phyloP scores from a whole-genome alignment of 2,113 vertebrate species.

The Myiozetetes cayanensis region DNA sequence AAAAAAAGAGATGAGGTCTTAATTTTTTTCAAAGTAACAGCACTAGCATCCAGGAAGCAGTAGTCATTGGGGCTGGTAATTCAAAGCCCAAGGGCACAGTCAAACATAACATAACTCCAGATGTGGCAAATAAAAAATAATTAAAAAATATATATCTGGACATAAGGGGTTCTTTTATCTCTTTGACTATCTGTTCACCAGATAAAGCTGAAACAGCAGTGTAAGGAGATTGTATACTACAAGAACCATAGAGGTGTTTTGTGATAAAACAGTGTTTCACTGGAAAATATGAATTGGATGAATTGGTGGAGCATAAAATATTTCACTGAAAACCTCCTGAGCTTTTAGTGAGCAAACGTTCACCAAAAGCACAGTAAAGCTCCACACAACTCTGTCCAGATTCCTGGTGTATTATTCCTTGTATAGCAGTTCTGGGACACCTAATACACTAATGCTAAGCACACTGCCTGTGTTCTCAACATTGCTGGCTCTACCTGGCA shows the following conservation, averaged over 20 bases:
- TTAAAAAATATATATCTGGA: not conserved
- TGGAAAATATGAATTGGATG: fast-evolving
- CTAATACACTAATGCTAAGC: not conserved
- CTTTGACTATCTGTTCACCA: not conserved
- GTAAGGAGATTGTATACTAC: not conserved
- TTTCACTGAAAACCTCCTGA: not conserved
- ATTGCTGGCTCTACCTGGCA: not conserved
- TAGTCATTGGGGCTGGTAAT: not conserved
- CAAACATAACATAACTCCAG: not conserved
- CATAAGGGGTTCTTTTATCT: not conserved
- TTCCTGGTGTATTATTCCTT: not conserved
- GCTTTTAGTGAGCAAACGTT: not conserved
- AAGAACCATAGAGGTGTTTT: not conserved
- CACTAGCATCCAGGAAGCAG: not conserved
- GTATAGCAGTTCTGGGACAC: not conserved
- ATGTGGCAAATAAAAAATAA: not conserved
- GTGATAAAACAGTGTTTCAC: not conserved
- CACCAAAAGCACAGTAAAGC: not conserved
- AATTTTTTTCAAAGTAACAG: not conserved
- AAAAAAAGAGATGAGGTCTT: not conserved
- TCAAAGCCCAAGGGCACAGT: not conserved
- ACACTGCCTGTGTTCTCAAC: not conserved
- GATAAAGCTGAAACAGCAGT: not conserved
- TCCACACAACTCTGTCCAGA: not conserved
- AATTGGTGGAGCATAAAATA: not conserved